Evolutionary conservation across 2,888 invertebrate genomes (phyloP).

Genomic region (Drosophila nigritarsus): DNA sequence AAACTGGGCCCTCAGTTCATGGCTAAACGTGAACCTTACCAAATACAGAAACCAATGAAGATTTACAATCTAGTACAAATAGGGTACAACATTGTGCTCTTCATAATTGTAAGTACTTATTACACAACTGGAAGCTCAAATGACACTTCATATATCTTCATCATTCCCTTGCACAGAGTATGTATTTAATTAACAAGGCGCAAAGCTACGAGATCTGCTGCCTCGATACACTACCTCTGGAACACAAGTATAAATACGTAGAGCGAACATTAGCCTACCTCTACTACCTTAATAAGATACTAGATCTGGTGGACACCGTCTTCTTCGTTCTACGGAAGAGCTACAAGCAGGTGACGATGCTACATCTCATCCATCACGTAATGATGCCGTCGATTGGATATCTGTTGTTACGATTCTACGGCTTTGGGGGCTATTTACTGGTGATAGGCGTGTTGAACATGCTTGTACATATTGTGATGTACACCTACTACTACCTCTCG

Average conservation of each 20-base stretch:
- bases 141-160: background rate
- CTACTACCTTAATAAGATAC: constrained; percentile 20
- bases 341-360: constrained; percentile 46
- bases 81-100: constrained; percentile 27
- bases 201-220: background rate
- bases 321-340: constrained; percentile 64
- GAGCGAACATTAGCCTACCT: background rate
- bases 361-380: constrained; percentile 58
- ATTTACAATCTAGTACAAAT: constrained; percentile 38
- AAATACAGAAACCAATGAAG: constrained; percentile 13
- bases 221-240: background rate
- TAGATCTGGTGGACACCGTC: constrained; percentile 57
- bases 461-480: constrained; percentile 50
- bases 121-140: background rate
- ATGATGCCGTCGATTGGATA: constrained; percentile 38
- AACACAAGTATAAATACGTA: background rate
- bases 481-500: constrained; percentile 52
- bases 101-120: constrained; percentile 1
- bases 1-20: constrained; percentile 31
- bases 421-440: constrained; percentile 51
- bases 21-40: constrained; percentile 31
- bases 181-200: background rate
- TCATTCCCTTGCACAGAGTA: background rate
- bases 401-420: constrained; percentile 30
- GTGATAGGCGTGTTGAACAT: constrained; percentile 40